Conservation (phyloP, 2,888 invertebrate species). For the Dryocosmus kuriphilus region DNA sequence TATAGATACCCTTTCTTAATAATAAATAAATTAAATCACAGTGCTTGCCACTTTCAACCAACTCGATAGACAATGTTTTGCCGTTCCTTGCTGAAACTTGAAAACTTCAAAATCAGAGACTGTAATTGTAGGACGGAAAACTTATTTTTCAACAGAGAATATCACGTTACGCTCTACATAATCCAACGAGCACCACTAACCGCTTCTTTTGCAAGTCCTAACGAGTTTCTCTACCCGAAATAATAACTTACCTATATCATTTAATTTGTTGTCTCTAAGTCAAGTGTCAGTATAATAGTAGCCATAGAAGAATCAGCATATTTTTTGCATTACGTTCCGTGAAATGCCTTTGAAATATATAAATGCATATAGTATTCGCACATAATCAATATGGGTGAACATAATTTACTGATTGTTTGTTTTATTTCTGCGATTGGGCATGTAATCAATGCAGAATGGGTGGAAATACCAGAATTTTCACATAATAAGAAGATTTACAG, state of each 20-base stretch:
- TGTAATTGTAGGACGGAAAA: not conserved
- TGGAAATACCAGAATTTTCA: constrained; percentile 75
- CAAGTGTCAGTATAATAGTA: too few species aligned
- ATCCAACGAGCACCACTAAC: too few species aligned
- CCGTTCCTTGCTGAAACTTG: not conserved
- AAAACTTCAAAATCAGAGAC: not conserved
- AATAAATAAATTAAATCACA: too few species aligned
- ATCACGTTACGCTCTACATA: not conserved
- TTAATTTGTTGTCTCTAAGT: not conserved
- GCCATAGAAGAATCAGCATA: too few species aligned
- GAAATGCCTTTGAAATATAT: too few species aligned
- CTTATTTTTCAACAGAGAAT: too few species aligned
- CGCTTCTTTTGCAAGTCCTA: too few species aligned
- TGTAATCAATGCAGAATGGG: constrained; percentile 67
- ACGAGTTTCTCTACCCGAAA: constrained; percentile 4
- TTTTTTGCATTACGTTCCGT: too few species aligned
- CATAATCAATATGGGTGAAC: not conserved
- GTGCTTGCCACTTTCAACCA: too few species aligned
- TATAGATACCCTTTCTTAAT: too few species aligned
- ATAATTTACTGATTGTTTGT: not conserved
- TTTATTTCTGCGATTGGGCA: not conserved
- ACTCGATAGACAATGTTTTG: not conserved
- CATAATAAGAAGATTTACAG: constrained; percentile 68
- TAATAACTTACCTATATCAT: not conserved
- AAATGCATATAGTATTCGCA: not conserved